Evolutionary conservation across 1,140 invertebrate species (phyloP).

Genomic region (Hycleus cichorii): DNA sequence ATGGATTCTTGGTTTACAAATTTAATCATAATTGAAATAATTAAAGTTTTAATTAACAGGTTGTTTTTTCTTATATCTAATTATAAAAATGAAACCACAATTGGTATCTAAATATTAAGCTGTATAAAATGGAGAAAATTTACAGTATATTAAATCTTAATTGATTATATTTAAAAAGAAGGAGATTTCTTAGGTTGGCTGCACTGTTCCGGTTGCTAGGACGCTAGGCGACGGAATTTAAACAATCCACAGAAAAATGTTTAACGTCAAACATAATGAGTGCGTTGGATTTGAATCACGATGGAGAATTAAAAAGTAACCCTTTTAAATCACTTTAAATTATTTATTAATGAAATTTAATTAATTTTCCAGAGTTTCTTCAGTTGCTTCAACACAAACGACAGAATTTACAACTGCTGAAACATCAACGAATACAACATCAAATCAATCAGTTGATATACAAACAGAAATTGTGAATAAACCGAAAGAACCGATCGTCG

Average conservation of each 20-base stretch:
- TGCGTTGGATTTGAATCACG: conserved; percentile 37
- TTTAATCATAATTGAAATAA: no score
- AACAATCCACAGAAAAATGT: conserved; percentile 20
- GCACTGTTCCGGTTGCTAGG: no score
- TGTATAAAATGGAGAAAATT: no score
- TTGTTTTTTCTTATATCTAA: no score
- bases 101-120: no score
- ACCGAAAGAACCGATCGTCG: conserved; percentile 16
- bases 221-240: no score
- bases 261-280: conserved; percentile 32
- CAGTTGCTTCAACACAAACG: conserved; percentile 26
- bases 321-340: neutral
- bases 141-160: no score
- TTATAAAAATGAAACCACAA: no score
- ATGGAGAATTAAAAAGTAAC: conserved; percentile 37
- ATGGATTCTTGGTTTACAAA: no score
- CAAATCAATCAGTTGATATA: conserved; percentile 17
- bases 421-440: conserved; percentile 14
- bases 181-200: no score
- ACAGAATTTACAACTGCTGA: conserved; percentile 19
- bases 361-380: conserved; percentile 24
- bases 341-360: neutral
- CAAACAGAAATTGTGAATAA: conserved; percentile 25
- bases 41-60: no score
- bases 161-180: no score